phyloP scores from a whole-genome alignment of 2,888 invertebrate species.

The Microctonus aethiopoides region DNA sequence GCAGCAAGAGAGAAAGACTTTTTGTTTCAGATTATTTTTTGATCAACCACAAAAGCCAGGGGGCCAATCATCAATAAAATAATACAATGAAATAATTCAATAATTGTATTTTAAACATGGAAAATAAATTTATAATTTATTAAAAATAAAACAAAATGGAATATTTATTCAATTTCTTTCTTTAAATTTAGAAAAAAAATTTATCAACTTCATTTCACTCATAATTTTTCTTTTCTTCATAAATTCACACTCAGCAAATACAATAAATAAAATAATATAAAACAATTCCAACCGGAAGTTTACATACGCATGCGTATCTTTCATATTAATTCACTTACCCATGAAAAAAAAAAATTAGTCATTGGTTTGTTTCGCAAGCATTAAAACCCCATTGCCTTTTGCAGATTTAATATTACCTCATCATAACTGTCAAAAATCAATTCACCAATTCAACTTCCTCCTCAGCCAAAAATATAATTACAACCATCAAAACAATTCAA shows the following conservation, averaged over 20 bases:
- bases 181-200: background rate
- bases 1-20: background rate
- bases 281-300: conserved; percentile 13
- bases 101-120: too few relatives aligned
- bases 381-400: conserved; percentile 15
- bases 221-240: background rate
- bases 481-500: background rate
- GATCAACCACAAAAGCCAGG: background rate
- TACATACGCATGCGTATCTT: conserved; percentile 1
- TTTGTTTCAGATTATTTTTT: conserved; percentile 15
- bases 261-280: background rate
- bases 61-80: background rate
- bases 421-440: background rate
- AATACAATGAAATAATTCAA: background rate
- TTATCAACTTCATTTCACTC: background rate
- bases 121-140: background rate
- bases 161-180: background rate
- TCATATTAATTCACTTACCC: background rate
- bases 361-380: conserved; percentile 8
- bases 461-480: background rate
- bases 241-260: background rate
- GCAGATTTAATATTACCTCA: background rate
- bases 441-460: background rate
- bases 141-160: background rate
- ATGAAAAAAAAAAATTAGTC: background rate